Evolutionary conservation across 2,113 vertebrate genomes (phyloP).

Genomic region (Misgurnus anguillicaudatus): DNA sequence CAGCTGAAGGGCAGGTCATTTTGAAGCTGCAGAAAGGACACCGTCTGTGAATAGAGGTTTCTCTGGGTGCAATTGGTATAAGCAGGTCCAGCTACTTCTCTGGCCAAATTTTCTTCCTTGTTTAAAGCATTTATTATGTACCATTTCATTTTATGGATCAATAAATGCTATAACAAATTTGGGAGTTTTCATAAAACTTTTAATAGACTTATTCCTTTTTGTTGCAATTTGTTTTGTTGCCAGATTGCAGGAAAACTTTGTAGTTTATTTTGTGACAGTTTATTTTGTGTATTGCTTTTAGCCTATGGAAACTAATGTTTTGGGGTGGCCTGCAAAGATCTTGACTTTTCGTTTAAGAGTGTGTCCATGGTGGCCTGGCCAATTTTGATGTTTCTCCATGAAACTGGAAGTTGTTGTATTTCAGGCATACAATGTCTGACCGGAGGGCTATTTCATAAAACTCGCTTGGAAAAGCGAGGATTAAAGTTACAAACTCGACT

Average conservation of each 20-base stretch:
- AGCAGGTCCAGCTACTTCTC: constrained; percentile 51
- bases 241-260: not conserved
- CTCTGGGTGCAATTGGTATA: not conserved
- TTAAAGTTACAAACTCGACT: too few species aligned
- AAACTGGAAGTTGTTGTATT: too few species aligned
- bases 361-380: too few species aligned
- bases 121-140: not conserved
- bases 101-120: constrained; percentile 47
- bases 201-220: not conserved
- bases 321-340: too few species aligned
- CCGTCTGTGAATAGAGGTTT: constrained; percentile 45
- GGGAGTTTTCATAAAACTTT: too few species aligned
- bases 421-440: too few species aligned
- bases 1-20: constrained; percentile 36
- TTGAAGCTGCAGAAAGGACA: constrained; percentile 39
- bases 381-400: too few species aligned
- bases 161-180: too few species aligned
- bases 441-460: too few species aligned
- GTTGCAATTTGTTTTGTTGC: not conserved
- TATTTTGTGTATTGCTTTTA: constrained; percentile 13
- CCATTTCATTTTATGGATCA: too few species aligned
- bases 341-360: too few species aligned
- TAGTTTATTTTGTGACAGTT: constrained; percentile 19
- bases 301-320: not conserved
- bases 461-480: too few species aligned